Evolutionary conservation across 2,113 vertebrate genomes (phyloP), one percentile per base, ranked within the genome.

Genomic region (Abramis brama): DNA sequence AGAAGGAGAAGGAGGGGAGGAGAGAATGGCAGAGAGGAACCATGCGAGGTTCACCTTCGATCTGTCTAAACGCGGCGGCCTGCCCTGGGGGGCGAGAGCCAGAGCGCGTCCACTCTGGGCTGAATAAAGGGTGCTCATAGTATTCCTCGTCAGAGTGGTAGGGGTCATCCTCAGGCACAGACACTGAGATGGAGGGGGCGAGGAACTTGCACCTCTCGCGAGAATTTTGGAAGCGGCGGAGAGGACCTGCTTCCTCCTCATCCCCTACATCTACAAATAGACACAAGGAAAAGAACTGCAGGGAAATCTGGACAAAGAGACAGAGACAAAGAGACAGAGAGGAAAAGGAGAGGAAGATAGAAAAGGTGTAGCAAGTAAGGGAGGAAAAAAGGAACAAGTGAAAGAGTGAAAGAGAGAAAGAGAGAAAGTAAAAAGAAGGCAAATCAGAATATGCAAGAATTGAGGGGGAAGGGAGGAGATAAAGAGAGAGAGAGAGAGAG

Each of bases 41-140:
- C 95, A 95, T 97, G 96, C 95, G 96, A 86, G 92, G 95, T 97
- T 97, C 97, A 98, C 97, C 97, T 98, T 97, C 95, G 91, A 96
- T 96, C 94, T 92, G 95, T 95, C 94, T 96, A 96, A 96, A 97
- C 91, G 96, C 95, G 95, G 94, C 94, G 87, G 93, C 94, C 93
- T 96, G 94, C 96, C 94, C 96, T 92, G 95, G 93, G 94, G 96
- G 95, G 91, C 68, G 93, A 91, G 93, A 89, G 93, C 95, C 94
- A 93, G 95, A 96, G 95, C 96, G 93, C 92, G 95, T 93, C 97
- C 97, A 97, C 93, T 96, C 95, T 0, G 96, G 97, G 96, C 96
- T 96, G 97, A 97, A 98, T 96, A 97, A 95, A 94, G 96, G 96
- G 91, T 97, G 97, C 82, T 97, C 96, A 98, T 95, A 97, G 96